Evolutionary conservation across 2,888 invertebrate species (phyloP), one percentile per base, ranked within the genome.

Genomic region (Pristionchus arcanus): DNA sequence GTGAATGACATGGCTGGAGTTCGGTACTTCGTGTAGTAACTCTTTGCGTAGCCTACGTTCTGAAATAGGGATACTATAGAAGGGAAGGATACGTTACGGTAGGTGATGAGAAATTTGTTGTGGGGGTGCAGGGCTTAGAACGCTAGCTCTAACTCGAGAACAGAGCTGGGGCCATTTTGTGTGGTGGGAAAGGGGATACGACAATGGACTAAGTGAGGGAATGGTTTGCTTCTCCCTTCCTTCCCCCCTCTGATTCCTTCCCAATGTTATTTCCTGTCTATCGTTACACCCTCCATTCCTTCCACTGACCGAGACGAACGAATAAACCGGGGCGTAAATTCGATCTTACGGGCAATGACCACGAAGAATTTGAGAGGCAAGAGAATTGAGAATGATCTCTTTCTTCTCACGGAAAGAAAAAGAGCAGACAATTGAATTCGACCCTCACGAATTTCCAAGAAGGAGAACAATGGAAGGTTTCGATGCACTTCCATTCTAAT

Each of bases 301-400:
- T n/a, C 81, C 49, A 81, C 81, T 81, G 81, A 81, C 81, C 81
- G 37, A 34, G 9, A 31, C 19, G 74, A 81, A 49, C 81, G 49
- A 81, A 81, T 81, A 81, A 81, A 81, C n/a, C 81, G n/a, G 49
- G 81, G 81, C 49, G 81, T 81, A 81, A 81, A 81, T 81, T 81
- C 81, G 81, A 81, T 81, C 81, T 81, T 37, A 81, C 81, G 81
- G 81, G 42, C 37, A 81, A 49, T 81, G 81, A 81, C 49, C 81
- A 49, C 81, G n/a, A 11, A 81, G 49, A 81, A 81, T 81, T 74
- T 34, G 74, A 74, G 21, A 37, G 21, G 25, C 15, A 37, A 31
- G 34, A 74, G 74, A 74, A 74, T 37, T 63, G 59, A 74, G 68
- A 68, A 31, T 31, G 68, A 68, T 68, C 68, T 28, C 28, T 68